Conservation (phyloP, 2,797 vertebrate species). For the Gallirallus australis region DNA sequence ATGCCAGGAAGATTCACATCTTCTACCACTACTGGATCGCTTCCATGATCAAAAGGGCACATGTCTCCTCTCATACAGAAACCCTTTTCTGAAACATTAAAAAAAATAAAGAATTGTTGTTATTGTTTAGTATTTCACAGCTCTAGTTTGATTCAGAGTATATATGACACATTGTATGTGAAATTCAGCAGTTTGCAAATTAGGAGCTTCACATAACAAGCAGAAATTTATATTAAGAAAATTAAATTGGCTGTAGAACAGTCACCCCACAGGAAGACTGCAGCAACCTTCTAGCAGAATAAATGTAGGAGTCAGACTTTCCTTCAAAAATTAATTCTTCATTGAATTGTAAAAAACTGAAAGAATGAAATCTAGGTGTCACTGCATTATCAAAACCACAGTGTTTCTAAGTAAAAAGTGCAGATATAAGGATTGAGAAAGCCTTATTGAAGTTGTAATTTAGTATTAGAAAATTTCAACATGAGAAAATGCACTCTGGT, state of each 20-base stretch:
- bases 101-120: not conserved
- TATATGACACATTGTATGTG: accelerated
- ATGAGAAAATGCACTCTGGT: not conserved
- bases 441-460: not conserved
- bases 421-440: not conserved
- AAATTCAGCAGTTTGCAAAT: not conserved
- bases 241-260: not conserved
- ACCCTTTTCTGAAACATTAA: slow-evolving; percentile 88
- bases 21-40: slow-evolving; percentile 97
- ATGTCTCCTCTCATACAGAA: slow-evolving; percentile 98
- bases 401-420: not conserved
- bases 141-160: not conserved
- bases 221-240: not conserved
- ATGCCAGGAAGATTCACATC: slow-evolving; percentile 96
- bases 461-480: not conserved
- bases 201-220: not conserved
- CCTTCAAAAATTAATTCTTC: not conserved
- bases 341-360: not conserved
- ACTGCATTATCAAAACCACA: not conserved
- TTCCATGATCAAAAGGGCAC: slow-evolving; percentile 97
- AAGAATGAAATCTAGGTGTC: not conserved
- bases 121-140: not conserved
- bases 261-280: not conserved
- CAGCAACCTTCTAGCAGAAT: not conserved
- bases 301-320: not conserved